Evolutionary conservation across 1,140 invertebrate genomes (phyloP).

Genomic region (Marisa cornuarietis): DNA sequence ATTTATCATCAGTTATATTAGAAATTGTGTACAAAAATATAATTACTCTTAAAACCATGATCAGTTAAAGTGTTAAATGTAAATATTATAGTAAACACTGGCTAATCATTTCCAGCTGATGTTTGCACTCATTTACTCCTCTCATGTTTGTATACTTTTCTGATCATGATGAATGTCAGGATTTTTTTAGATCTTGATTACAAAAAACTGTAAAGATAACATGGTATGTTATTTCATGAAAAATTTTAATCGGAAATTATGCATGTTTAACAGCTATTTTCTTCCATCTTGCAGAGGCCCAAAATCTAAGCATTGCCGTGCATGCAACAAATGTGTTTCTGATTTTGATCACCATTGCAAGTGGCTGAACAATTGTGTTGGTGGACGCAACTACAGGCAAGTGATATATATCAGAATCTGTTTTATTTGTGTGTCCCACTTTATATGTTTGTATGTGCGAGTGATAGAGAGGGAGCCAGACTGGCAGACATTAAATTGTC

Average conservation of each 20-base stretch:
- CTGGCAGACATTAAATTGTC: too few relatives aligned
- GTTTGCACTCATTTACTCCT: background rate
- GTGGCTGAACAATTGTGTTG: conserved; percentile 97
- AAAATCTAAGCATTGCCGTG: conserved; percentile 89
- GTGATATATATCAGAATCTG: background rate
- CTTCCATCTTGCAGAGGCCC: conserved; percentile 56
- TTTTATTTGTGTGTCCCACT: too few relatives aligned
- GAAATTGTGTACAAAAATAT: background rate
- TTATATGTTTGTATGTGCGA: background rate
- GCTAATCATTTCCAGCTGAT: too few relatives aligned
- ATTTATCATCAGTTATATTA: background rate
- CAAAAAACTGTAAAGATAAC: too few relatives aligned
- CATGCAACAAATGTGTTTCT: conserved; percentile 96
- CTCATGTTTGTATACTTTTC: background rate
- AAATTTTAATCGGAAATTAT: background rate
- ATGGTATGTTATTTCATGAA: background rate
- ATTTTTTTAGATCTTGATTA: background rate
- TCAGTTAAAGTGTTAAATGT: background rate
- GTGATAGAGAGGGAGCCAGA: background rate
- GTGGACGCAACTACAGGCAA: conserved; percentile 83
- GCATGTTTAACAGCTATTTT: background rate
- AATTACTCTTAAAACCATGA: background rate
- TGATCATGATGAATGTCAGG: background rate
- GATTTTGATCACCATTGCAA: conserved; percentile 95
- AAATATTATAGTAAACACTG: background rate